Base-by-base conservation (phyloP, 2,113 vertebrate genomes). In the Rana temporaria region DNA sequence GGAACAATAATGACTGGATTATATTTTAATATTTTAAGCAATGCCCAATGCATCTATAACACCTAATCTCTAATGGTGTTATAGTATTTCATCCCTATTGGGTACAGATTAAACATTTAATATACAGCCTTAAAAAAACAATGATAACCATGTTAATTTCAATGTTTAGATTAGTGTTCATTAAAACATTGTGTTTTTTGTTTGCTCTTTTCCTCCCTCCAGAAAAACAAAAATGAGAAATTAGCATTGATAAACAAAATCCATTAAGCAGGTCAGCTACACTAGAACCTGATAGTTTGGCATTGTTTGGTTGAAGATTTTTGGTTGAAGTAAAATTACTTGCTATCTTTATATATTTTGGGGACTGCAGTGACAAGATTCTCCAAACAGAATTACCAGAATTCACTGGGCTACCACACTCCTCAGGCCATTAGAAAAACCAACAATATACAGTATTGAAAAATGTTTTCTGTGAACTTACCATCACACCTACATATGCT, bases 111-210 rank as follows among this genome's bases (percentile, higher is more conserved):
- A n/a, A n/a, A n/a, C n/a, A n/a, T n/a, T n/a, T n/a, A 42, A 2
- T 42, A 5, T 42, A 42, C 1, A 30, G 26, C 34, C 4, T 38
- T 6, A 70, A 73, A 70, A 73, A 57, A 18, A 18, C 70, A 32
- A 57, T 73, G 17, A 57, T n/a, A 42, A 73, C n/a, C 70, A 26
- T 72, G 69, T 56, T 57, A 73, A 73, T 73, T 57, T 73, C 4
- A 19, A 73, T 57, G 57, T 73, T 57, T 73, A 57, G 16, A 57
- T 32, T 30, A 34, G n/a, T 57, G 17, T 73, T 57, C 53, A 38
- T 38, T 38, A 73, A 30, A 30, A 30, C 26, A 30, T 30, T 3
- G 1, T 30, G 26, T 30, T 30, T 30, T 30, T 30, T 30, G 26
- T 30, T 2, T 73, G 53, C 30, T 57, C 24, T 56, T 24, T 32